A percentile compares a stretch with the other conserved stretches of the same genome.
Conservation (phyloP, 2,888 invertebrate genomes). For the Gerris lacustris region DNA sequence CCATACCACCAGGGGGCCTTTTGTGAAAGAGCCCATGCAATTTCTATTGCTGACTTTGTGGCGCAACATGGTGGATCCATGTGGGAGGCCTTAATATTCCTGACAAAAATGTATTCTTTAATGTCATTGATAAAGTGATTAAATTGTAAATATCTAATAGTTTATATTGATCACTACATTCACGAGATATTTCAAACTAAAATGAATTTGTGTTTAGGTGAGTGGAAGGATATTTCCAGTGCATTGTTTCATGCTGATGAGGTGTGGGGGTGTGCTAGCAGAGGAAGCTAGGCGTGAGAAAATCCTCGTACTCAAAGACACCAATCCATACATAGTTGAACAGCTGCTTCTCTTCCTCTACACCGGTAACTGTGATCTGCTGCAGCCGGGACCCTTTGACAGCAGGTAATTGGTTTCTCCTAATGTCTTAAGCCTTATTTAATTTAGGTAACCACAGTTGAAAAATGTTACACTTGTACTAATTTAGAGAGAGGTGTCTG, state of each 20-base stretch:
- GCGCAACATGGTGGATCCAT: too few relatives aligned
- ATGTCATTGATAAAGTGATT: too few relatives aligned
- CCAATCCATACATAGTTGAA: constrained; percentile 54
- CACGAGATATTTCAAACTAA: too few relatives aligned
- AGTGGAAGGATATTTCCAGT: constrained; percentile 51
- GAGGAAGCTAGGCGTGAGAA: constrained; percentile 28
- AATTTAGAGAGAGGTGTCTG: neutral
- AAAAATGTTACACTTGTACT: too few relatives aligned
- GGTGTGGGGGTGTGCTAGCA: constrained; percentile 48
- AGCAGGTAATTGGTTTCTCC: constrained; percentile 36
- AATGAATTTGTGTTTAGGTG: constrained; percentile 37
- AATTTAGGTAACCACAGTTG: too few relatives aligned
- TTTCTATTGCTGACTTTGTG: too few relatives aligned
- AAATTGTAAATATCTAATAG: too few relatives aligned
- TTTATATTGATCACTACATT: too few relatives aligned
- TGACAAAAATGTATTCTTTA: too few relatives aligned
- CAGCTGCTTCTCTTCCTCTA: constrained; percentile 60
- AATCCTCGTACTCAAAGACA: constrained; percentile 42
- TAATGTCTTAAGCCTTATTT: constrained; percentile 23
- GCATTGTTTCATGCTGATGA: constrained; percentile 59
- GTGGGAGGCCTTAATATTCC: too few relatives aligned
- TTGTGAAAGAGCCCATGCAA: too few relatives aligned
- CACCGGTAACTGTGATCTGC: constrained; percentile 51
- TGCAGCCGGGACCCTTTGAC: constrained; percentile 43
- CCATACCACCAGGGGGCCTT: too few relatives aligned